A percentile compares a stretch with the other conserved stretches of the same genome.
phyloP scores from a whole-genome alignment of 1,140 invertebrate species.

The Bombus pascuorum region DNA sequence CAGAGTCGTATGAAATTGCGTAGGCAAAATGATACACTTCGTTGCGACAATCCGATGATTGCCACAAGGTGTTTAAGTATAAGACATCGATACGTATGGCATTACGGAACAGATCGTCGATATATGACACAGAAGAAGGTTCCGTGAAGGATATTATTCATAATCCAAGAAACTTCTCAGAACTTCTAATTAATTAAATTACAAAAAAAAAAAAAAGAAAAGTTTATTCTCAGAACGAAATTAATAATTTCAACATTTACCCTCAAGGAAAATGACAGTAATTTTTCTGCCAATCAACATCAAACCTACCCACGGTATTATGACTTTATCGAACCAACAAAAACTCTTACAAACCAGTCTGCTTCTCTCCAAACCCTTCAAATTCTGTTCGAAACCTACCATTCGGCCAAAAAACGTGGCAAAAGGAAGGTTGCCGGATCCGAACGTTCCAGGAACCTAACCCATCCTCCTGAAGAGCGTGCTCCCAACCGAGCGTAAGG shows the following conservation, averaged over 20 bases:
- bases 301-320: background rate
- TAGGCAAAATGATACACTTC: constrained; percentile 33
- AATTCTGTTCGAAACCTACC: background rate
- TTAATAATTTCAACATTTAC: no score
- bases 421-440: background rate
- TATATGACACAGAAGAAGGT: background rate
- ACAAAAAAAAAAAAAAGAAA: no score
- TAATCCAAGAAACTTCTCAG: no score
- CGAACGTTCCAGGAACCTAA: background rate
- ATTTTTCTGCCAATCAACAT: background rate
- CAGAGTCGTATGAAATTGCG: constrained; percentile 18
- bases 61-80: background rate
- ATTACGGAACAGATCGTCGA: background rate
- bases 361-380: background rate
- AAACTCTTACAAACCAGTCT: background rate
- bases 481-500: constrained; percentile 2
- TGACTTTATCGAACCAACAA: background rate
- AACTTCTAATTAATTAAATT: no score
- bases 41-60: background rate
- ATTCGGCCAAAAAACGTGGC: background rate
- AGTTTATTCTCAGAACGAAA: no score
- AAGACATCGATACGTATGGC: background rate
- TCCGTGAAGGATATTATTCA: background rate
- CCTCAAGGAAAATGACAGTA: no score
- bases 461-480: background rate